Conservation (phyloP, 2,888 invertebrate species). For the Slavum lentiscoides region DNA sequence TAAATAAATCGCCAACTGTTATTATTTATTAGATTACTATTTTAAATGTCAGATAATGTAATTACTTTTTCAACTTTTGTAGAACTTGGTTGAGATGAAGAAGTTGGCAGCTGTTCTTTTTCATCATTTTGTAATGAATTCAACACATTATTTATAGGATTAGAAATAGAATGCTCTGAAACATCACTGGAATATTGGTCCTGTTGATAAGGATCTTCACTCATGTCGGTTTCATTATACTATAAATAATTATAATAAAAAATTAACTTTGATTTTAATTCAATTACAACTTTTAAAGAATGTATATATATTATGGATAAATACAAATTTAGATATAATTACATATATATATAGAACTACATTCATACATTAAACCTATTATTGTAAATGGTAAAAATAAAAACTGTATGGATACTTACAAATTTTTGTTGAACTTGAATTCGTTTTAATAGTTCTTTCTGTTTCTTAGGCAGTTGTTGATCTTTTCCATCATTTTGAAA, state of each 20-base stretch:
- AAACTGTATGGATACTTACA: conserved; percentile 16
- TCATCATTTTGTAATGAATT: conserved; percentile 8
- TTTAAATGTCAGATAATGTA: background rate
- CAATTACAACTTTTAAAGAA: background rate
- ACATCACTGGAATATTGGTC: conserved; percentile 47
- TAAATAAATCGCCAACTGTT: background rate
- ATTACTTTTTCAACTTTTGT: conserved; percentile 43
- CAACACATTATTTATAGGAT: conserved; percentile 10
- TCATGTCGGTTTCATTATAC: conserved; percentile 41
- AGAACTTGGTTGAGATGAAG: background rate
- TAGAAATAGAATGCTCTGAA: conserved; percentile 21
- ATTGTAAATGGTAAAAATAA: too few species aligned
- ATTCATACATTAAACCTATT: background rate
- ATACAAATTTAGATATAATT: background rate
- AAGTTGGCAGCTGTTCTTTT: conserved; percentile 6
- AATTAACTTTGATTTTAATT: background rate
- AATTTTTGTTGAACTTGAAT: conserved; percentile 69
- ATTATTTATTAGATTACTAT: background rate
- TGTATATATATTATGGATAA: background rate
- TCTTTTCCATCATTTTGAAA: conserved; percentile 58
- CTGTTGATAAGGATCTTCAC: conserved; percentile 28
- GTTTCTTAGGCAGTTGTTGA: conserved; percentile 67
- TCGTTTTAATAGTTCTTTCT: conserved; percentile 69
- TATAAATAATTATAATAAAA: conserved; percentile 30
- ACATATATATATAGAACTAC: background rate